These are phyloP conservation scores for Cheiracanthium punctorium DNA, from an alignment of 2,888 invertebrate genomes.

Conservation along the genomic window DNA sequence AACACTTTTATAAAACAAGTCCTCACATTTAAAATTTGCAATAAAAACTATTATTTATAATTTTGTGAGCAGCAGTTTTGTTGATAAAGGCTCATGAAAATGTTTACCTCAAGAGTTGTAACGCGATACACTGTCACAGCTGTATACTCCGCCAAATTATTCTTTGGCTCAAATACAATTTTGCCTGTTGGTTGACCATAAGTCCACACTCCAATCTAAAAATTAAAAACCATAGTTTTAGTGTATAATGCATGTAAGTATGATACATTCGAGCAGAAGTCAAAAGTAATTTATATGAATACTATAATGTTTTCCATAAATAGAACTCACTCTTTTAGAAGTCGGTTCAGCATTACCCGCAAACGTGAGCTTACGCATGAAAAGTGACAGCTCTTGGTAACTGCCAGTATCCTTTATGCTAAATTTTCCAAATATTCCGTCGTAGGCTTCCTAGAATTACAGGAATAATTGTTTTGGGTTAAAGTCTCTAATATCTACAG, in stretches of 20 bases:
- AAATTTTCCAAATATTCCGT: slow-evolving; percentile 65
- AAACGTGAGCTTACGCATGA: slow-evolving; percentile 67
- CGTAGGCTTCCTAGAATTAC: slow-evolving; percentile 47
- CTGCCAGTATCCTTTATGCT: slow-evolving; percentile 49
- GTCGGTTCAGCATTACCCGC: background rate
- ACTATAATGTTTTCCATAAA: too few species aligned
- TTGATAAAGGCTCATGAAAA: too few species aligned
- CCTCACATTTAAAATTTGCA: too few species aligned
- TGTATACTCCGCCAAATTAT: slow-evolving; percentile 80
- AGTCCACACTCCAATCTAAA: slow-evolving; percentile 71
- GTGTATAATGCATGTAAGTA: background rate
- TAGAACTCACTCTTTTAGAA: slow-evolving; percentile 35
- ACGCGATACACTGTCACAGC: slow-evolving; percentile 90
- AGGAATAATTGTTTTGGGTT: too few species aligned
- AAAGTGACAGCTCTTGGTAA: slow-evolving; percentile 66
- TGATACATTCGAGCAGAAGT: background rate
- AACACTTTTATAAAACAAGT: too few species aligned
- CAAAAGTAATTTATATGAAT: too few species aligned
- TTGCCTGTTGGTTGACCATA: slow-evolving; percentile 77
- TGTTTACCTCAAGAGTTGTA: slow-evolving; percentile 86
- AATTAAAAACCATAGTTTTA: slow-evolving; percentile 45
- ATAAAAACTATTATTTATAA: too few species aligned
- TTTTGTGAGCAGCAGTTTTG: too few species aligned
- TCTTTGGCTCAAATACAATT: slow-evolving; percentile 81
- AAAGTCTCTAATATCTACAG: too few species aligned